Conservation (phyloP, 2,888 invertebrate genomes). For the Branchellion lobata region DNA sequence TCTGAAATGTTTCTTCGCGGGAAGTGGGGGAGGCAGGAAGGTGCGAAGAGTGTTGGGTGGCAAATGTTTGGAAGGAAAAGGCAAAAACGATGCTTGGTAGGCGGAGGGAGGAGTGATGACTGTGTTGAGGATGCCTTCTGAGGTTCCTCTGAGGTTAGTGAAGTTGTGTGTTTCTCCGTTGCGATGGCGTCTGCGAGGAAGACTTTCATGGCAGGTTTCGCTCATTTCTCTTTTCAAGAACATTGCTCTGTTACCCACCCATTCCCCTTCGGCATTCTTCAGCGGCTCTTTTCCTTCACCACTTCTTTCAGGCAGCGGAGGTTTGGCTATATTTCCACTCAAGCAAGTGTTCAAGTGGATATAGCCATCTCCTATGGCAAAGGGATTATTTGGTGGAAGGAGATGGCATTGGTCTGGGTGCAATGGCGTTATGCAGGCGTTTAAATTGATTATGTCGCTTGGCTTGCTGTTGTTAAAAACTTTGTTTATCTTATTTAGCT, state of each 20-base stretch:
- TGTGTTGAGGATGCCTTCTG: not conserved
- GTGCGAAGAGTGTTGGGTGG: not conserved
- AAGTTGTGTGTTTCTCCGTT: not conserved
- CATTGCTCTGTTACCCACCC: not conserved
- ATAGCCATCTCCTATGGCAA: not conserved
- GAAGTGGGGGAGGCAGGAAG: not conserved
- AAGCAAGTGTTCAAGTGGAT: slow-evolving; percentile 8
- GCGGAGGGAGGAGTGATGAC: not conserved
- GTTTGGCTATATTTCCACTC: not conserved
- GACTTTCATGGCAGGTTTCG: not conserved
- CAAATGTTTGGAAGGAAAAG: no score
- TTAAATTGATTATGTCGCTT: no score
- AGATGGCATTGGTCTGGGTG: no score
- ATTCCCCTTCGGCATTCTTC: no score
- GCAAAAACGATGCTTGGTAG: no score
- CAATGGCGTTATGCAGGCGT: no score
- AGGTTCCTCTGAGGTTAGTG: not conserved
- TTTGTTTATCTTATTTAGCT: no score
- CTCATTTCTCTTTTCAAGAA: not conserved
- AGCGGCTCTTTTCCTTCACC: not conserved
- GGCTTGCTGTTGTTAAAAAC: no score
- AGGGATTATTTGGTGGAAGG: not conserved
- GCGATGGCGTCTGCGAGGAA: not conserved
- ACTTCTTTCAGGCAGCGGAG: not conserved
- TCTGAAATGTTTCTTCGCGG: not conserved